Base-by-base conservation (phyloP, 2,113 vertebrate species). In the Terrapene triunguis region DNA sequence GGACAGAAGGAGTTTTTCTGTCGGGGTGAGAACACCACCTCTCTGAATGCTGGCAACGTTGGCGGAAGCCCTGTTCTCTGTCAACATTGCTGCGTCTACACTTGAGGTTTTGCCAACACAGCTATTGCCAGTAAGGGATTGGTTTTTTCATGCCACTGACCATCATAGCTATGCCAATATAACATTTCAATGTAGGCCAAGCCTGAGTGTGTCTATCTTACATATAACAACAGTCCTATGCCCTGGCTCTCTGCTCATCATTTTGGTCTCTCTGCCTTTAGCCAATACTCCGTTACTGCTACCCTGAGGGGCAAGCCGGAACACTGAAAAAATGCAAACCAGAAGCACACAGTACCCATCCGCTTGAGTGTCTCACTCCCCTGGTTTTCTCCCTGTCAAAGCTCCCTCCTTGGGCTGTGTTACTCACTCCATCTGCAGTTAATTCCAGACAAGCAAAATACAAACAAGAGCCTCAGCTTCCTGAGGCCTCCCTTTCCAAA, bases 381-480 rank as follows among this genome's bases (percentile, higher is more conserved):
- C 47, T 59, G 59, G 86, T 82, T 89, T 96, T 29, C 76, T 93
- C 84, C 24, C 92, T 92, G 80, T 91, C 97, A 93, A 85, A 98
- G 94, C 93, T 65, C 74, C 93, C 81, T 83, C 57, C 74, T 16
- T 47, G 4, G 32, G 50, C 1, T 90, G 85, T 0, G 24, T 3
- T 88, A 95, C 93, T 81, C 94, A 90, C 94, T 97, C 96, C 95
- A 97, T 97, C 96, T 97, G 96, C 97, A 95, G 95, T 96, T 97
- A 97, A 97, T 97, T 94, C 95, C 94, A 96, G 93, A 91, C 93
- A 96, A 97, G 97, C 89, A 97, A 93, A 57, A 79, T 32, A 48
- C 74, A 95, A 97, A 95, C 97, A 97, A 90, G 95, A 87, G 92
- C 91, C 95, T 84, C 89, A 25, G 80, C 94, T 96, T 95, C 96